A percentile compares a stretch with the other conserved stretches of the same genome.
phyloP scores from a whole-genome alignment of 2,888 invertebrate genomes.

The Aradus depressus region DNA sequence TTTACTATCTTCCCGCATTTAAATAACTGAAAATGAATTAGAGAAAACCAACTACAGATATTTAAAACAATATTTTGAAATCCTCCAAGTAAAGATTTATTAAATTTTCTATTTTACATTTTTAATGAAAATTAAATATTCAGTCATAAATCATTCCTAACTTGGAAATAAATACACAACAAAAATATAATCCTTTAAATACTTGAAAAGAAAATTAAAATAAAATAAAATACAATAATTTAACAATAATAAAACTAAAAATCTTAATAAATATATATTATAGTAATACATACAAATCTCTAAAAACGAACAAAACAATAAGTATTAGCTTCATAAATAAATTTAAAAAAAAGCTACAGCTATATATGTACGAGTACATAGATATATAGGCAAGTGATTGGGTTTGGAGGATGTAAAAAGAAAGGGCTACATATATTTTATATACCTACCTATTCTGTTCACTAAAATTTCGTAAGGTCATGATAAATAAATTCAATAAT shows the following conservation, averaged over 20 bases:
- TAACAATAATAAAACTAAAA: slow-evolving; percentile 14
- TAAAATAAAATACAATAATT: slow-evolving; percentile 16
- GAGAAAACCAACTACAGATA: too few relatives aligned
- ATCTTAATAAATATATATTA: slow-evolving; percentile 16
- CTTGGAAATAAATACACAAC: slow-evolving; percentile 9
- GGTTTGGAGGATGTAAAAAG: slow-evolving; percentile 12
- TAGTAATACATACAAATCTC: slow-evolving; percentile 10
- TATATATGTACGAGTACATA: too few relatives aligned
- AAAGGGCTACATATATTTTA: too few relatives aligned
- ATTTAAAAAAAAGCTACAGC: too few relatives aligned
- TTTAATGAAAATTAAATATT: slow-evolving; percentile 12
- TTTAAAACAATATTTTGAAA: slow-evolving; percentile 1
- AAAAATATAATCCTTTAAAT: too few relatives aligned
- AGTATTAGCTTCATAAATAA: too few relatives aligned
- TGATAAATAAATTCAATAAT: too few relatives aligned
- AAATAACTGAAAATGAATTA: too few relatives aligned
- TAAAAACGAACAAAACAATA: slow-evolving; percentile 8
- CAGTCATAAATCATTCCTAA: slow-evolving; percentile 13
- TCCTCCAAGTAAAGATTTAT: slow-evolving; percentile 11
- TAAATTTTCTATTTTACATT: slow-evolving; percentile 1
- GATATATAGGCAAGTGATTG: too few relatives aligned
- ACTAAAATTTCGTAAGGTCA: too few relatives aligned
- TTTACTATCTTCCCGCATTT: too few relatives aligned
- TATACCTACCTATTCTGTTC: too few relatives aligned
- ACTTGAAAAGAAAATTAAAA: slow-evolving; percentile 3